Evolutionary conservation across 2,888 invertebrate genomes (phyloP), one percentile per base, ranked within the genome.

Genomic region (Diadromus collaris): DNA sequence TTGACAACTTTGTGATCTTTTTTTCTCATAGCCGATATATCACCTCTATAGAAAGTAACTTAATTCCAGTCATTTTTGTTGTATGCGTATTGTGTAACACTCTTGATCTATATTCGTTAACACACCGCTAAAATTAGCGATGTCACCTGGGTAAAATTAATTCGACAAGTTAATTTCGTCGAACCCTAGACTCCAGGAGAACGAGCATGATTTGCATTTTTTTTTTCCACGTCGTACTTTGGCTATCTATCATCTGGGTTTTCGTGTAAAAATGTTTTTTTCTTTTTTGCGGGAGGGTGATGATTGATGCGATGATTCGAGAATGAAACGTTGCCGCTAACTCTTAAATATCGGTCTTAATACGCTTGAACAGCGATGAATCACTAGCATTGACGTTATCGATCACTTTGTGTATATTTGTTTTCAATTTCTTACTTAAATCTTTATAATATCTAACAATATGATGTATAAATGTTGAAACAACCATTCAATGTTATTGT

Each of bases 401-500:
- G 76, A 71, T 72, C 38, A 67, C 65, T 51, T 60, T 61, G 51
- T 67, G 58, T 60, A 29, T 65, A 34, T 61, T 48, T 46, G 5
- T 41, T 63, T 64, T 54, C 4, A 29, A 38, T 46, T 34, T 56
- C 27, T 21, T 32, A 64, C 16, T 72, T 32, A 41, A 64, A n/a
- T 56, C 63, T 32, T 29, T 72, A 29, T 56, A 24, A 67, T 44
- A 65, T 69, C 64, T 75, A 69, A 60, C 60, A 67, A 51, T 70
- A 61, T 38, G n/a, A 38, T 63, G 48, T 63, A 63, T 71, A 76
- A 70, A 64, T 65, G 58, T 70, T 34, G 32, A 74, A 70, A 78
- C 74, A 65, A 70, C 63, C 74, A 65, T 78, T 78, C 58, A 78
- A 74, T 63, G 56, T 86, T 82, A 84, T 84, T 85, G 84, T 84